Conservation (phyloP, 1,140 invertebrate species). For the Colletes latitarsis region DNA sequence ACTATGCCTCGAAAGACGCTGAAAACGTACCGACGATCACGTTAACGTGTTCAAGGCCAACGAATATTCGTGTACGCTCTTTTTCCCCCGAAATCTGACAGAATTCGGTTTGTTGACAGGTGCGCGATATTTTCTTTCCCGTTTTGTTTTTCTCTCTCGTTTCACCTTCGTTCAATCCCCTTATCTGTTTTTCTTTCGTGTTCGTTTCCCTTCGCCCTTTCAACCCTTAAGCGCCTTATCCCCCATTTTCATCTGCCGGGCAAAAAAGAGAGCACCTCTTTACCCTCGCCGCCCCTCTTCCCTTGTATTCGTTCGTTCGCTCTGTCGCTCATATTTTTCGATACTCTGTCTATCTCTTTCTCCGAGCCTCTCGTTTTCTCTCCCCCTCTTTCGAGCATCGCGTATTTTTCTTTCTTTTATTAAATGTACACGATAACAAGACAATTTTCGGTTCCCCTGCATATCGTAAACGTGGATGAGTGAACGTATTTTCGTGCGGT, state of each 20-base stretch:
- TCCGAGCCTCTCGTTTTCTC: conserved; percentile 24
- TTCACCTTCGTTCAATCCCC: background rate
- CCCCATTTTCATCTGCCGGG: conserved; percentile 15
- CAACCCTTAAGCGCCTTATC: conserved; percentile 39
- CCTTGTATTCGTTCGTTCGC: background rate
- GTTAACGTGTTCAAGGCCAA: background rate
- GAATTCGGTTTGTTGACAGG: conserved; percentile 37
- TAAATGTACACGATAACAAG: conserved; percentile 53
- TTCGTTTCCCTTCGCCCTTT: background rate
- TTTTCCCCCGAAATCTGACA: background rate
- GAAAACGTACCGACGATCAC: conserved; percentile 8
- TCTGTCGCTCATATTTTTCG: background rate
- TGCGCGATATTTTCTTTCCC: conserved; percentile 22
- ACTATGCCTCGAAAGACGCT: conserved; percentile 43
- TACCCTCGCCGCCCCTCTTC: background rate
- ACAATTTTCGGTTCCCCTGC: conserved; percentile 13
- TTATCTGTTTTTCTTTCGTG: background rate
- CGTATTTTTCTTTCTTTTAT: conserved; percentile 37
- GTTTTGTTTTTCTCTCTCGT: conserved; percentile 1
- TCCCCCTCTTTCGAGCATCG: conserved; percentile 11
- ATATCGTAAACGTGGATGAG: conserved; percentile 34
- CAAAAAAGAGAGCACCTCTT: conserved; percentile 31
- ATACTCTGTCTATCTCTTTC: conserved; percentile 21
- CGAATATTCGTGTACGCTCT: background rate
- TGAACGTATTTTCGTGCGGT: conserved; percentile 29